A percentile compares a stretch with the other conserved stretches of the same genome.
These are phyloP conservation scores for Drosophila saltans DNA, from an alignment of 1,140 invertebrate genomes.

Conservation along the genomic window DNA sequence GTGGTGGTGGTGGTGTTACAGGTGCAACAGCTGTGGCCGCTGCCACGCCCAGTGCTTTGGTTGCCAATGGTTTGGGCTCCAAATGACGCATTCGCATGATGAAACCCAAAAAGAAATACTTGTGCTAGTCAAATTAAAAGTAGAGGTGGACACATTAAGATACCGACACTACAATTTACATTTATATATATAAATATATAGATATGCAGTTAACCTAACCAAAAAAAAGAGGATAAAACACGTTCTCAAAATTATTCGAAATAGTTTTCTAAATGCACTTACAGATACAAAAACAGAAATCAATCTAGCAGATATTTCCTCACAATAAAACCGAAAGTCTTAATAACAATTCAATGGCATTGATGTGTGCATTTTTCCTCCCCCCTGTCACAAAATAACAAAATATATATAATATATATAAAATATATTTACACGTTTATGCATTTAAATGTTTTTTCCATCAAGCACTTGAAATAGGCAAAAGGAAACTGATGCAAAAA, in stretches of 20 bases:
- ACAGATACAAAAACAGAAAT: conserved; percentile 20
- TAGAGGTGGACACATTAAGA: conserved; percentile 4
- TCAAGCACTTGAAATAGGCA: conserved; percentile 1
- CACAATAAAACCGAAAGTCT: background rate
- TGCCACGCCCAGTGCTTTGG: conserved; percentile 68
- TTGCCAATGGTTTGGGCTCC: conserved; percentile 78
- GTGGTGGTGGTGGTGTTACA: conserved; percentile 24
- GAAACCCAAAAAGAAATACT: conserved; percentile 83
- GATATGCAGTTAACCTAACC: conserved; percentile 67
- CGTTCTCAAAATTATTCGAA: conserved; percentile 43
- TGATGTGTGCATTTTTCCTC: background rate
- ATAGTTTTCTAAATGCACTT: conserved; percentile 55
- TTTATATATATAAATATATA: conserved; percentile 18
- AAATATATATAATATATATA: too few species aligned
- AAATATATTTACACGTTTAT: conserved; percentile 42
- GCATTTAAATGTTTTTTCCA: conserved; percentile 42
- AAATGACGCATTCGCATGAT: conserved; percentile 84
- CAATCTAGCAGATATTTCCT: conserved; percentile 45
- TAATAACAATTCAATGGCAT: conserved; percentile 29
- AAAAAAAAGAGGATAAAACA: conserved; percentile 50
- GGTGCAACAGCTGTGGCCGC: conserved; percentile 37
- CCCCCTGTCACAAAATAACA: background rate
- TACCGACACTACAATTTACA: conserved; percentile 19
- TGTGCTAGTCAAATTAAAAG: conserved; percentile 83
- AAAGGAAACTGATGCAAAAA: background rate